Base-by-base conservation (phyloP, 2,888 invertebrate species). In the Drosophila limbata region DNA sequence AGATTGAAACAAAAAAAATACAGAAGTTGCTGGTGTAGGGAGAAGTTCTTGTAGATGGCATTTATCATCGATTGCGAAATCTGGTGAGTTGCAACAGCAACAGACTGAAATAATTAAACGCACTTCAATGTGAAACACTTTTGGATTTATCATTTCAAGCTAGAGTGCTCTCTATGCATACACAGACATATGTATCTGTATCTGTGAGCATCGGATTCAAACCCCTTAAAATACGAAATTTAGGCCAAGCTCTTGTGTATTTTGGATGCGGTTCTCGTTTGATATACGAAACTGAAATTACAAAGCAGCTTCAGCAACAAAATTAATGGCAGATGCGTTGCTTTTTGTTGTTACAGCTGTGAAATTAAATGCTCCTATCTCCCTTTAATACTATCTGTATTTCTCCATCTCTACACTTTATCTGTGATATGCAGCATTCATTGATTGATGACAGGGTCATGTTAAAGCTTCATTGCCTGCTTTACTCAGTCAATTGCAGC, bases 291-390 rank as follows among this genome's bases (percentile, higher is more conserved):
- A 60, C 42, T 45, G 61, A 63, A 71, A 75, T 66, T 59, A 52
- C 44, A 50, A 51, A 40, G 60, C 39, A 63, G 51, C 39, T 19
- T 59, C 42, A n/a, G 39, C 42, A 40, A 52, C 35, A 59, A 71
- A 63, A 77, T 75, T 44, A 63, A 72, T 77, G 55, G 44, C 74
- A 68, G 60, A 73, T 73, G 73, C 39, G 47, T 40, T 63, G 40
- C 37, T 47, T 62, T 44, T 56, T 56, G 56, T 19, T 64, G 28
- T 45, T 37, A 40, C 44, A 71, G 62, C 62, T 55, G 51, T 40
- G 10, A 63, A 63, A 66, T 55, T 40, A 40, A 63, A 63, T 57
- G 62, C 3, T 37, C n/a, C 51, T 4, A 45, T 56, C 11, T 47
- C 33, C 25, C 19, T 53, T 15, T 6, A 31, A 35, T 60, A 56